Base-by-base conservation (phyloP, 2,888 invertebrate genomes). In the Artemia sp. region DNA sequence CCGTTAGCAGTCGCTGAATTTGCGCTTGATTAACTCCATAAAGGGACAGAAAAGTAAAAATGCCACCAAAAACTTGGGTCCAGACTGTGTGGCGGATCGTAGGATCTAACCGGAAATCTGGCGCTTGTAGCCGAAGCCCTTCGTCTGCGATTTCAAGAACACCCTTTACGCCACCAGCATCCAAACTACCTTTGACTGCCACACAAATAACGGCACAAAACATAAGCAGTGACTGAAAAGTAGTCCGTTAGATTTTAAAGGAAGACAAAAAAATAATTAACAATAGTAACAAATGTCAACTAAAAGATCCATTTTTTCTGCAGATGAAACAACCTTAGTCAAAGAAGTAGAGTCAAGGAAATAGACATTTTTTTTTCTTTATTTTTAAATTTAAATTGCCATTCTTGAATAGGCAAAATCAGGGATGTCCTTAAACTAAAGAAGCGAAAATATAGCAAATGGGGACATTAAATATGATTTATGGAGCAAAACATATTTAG, bases 21-120 rank as follows among this genome's bases (percentile, higher is more conserved):
- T 88, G 92, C 0, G 90, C 87, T 78, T 92, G 92, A 77, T 92
- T 92, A 0, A 92, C 90, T 4, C 87, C 92, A 77, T 91, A 92
- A 9, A 92, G 75, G 0, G 91, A 86, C 64, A 90, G 77, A 76
- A 87, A 92, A 0, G 89, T 90, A 69, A 88, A 83, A 53, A 86
- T 78, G 0, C 92, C 92, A n/a, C 92, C 92, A 69, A 92, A 81
- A 7, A 85, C 80, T 51, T 91, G 81, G 0, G 87, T 85, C 83
- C 89, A 91, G 85, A 90, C 87, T 0, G 90, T 87, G 74, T 91
- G 89, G 14, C 92, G 82, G 68, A 85, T 84, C 0, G 90, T 91
- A 8, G 90, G 92, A 75, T 86, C 85, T 75, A 88, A 84, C 78
- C 90, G 90, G 75, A 75, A 80, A 74, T 78, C 76, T 69, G 77